Evolutionary conservation across 2,797 vertebrate genomes (phyloP).

Genomic region (Sciurus vulgaris): DNA sequence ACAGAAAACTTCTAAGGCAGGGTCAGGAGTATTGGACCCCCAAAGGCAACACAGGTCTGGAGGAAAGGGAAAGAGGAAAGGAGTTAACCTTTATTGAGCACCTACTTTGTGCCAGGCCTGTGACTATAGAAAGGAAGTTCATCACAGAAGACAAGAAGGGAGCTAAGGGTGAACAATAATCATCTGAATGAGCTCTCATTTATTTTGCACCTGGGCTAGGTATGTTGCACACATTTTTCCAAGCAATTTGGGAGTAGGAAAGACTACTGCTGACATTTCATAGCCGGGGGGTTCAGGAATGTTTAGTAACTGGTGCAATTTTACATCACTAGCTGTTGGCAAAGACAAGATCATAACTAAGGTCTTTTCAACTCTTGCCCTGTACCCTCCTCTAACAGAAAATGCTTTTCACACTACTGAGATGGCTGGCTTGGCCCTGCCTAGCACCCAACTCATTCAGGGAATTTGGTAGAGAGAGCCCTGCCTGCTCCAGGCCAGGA

Average conservation of each 20-base stretch:
- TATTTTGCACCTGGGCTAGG: not conserved
- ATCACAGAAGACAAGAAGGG: not conserved
- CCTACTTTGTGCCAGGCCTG: not conserved
- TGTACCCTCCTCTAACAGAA: not conserved
- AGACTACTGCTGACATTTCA: not conserved
- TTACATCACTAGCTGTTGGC: not conserved
- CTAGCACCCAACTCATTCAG: not conserved
- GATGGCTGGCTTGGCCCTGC: not conserved
- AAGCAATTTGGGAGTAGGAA: not conserved
- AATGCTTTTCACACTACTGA: accelerated
- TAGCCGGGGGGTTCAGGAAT: not conserved
- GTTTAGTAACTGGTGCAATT: not conserved
- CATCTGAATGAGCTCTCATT: not conserved
- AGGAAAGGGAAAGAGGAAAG: not conserved
- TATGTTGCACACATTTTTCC: not conserved
- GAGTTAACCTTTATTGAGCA: not conserved
- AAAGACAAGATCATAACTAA: not conserved
- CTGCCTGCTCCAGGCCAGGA: not conserved
- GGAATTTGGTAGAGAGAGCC: not conserved
- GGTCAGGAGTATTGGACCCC: not conserved
- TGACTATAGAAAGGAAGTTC: not conserved
- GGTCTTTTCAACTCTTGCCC: not conserved
- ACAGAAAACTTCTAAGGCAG: not conserved
- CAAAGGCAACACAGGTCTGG: not conserved
- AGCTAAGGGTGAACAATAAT: not conserved